Base-by-base conservation (phyloP, 2,888 invertebrate species). In the Junonia oenone region DNA sequence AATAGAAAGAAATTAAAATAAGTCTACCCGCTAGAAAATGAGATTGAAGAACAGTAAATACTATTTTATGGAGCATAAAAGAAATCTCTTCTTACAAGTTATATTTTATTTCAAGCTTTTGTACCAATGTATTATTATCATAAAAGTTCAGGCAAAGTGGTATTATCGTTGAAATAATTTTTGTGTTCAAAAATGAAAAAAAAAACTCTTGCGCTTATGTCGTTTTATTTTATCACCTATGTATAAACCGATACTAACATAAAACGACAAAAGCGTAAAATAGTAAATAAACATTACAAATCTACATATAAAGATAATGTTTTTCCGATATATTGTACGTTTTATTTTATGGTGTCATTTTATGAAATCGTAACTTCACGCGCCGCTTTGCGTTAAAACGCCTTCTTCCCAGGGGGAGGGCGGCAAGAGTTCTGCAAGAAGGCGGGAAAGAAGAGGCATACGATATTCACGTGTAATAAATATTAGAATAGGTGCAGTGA, bases 391-490 rank as follows among this genome's bases (percentile, higher is more conserved):
- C 61, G 58, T 65, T 58, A 64, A 64, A 62, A 62, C 60, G 56
- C 58, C 53, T 59, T 60, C 61, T 66, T 70, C 67, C 66, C 66
- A 63, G 67, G 68, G 11, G 38, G 38, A 17, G 38, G 66, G 64
- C 65, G 68, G 71, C 69, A 67, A 68, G 69, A 70, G 68, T 64
- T 71, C 62, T 66, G 78, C 80, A 84, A 82, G 81, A 73, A 75
- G 69, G 68, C 63, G 66, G 64, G 68, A 63, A 64, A 63, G 64
- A 73, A 78, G 69, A 67, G 71, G 68, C 78, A 79, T 87, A 80
- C 78, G 79, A 83, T 87, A 89, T 90, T 89, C 87, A 89, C 83
- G 75, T 71, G 83, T 77, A 84, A 89, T 90, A 88, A 89, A 90
- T 89, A 90, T 89, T 89, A 89, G 75, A 89, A 73, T 75, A 89